phyloP scores from a whole-genome alignment of 2,797 vertebrate genomes.

The Semotilus atromaculatus region DNA sequence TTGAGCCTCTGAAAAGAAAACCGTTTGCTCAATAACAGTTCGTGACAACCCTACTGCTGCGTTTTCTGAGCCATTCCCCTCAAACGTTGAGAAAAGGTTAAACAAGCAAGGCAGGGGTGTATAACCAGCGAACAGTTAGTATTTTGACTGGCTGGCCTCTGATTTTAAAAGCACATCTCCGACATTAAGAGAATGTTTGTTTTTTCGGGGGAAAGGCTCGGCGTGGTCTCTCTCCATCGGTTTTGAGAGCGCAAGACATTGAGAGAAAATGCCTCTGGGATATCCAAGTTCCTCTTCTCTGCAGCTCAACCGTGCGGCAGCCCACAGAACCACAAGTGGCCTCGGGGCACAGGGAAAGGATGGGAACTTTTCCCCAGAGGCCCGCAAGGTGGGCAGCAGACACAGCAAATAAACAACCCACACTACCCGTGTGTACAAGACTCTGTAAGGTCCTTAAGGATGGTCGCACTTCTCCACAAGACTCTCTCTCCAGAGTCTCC shows the following conservation, averaged over 20 bases:
- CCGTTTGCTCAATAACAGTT: not conserved
- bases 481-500: conserved; percentile 59
- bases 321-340: conserved; percentile 59
- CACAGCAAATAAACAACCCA: conserved; percentile 79
- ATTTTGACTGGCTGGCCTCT: conserved; percentile 76
- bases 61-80: not conserved
- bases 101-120: conserved; percentile 73
- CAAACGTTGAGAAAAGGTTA: conserved; percentile 57
- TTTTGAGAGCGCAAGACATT: conserved; percentile 59
- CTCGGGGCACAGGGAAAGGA: conserved; percentile 67
- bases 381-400: conserved; percentile 62
- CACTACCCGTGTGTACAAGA: conserved; percentile 66
- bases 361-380: conserved; percentile 64
- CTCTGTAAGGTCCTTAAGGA: conserved; percentile 70
- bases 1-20: not conserved
- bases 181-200: conserved; percentile 72
- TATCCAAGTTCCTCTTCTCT: conserved; percentile 61
- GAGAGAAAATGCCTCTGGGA: conserved; percentile 61
- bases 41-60: conserved; percentile 64
- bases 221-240: conserved; percentile 53
- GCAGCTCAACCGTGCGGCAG: conserved; percentile 62
- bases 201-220: conserved; percentile 67
- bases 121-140: conserved; percentile 74
- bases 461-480: conserved; percentile 45
- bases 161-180: conserved; percentile 79